phyloP scores from a whole-genome alignment of 2,797 vertebrate species.

The Megalops cyprinoides region DNA sequence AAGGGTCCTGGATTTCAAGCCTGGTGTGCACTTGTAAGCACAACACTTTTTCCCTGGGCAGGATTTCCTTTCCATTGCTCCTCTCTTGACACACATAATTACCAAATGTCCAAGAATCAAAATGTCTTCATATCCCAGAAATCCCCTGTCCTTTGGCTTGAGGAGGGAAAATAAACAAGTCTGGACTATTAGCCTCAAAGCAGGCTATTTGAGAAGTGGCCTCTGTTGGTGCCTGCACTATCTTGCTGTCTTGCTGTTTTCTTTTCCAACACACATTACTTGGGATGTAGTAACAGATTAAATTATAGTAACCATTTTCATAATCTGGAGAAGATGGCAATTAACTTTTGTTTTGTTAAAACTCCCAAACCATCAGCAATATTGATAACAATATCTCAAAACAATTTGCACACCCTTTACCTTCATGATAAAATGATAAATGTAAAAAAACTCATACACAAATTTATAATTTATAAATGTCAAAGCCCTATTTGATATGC shows the following conservation, averaged over 20 bases:
- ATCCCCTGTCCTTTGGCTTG: constrained; percentile 53
- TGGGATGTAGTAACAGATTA: not conserved
- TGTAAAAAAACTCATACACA: no score
- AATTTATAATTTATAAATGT: no score
- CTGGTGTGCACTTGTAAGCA: constrained; percentile 39
- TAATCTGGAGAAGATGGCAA: no score
- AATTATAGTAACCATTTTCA: not conserved
- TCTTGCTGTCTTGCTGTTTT: not conserved
- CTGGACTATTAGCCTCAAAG: constrained; percentile 35
- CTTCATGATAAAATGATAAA: no score
- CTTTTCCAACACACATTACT: not conserved
- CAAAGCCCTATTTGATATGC: no score
- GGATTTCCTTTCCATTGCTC: constrained; percentile 65
- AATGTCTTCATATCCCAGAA: constrained; percentile 63
- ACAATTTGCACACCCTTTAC: no score
- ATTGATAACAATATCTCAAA: no score
- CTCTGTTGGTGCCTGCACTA: constrained; percentile 1
- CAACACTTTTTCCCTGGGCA: constrained; percentile 65
- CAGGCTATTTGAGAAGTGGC: constrained; percentile 27
- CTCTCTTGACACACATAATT: constrained; percentile 59
- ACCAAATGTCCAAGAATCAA: constrained; percentile 66
- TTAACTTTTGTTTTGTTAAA: no score
- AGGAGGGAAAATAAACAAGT: constrained; percentile 18
- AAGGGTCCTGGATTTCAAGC: constrained; percentile 51
- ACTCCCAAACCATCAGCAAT: no score